Base-by-base conservation (phyloP, 2,888 invertebrate species). In the Cactoblastis cactorum region DNA sequence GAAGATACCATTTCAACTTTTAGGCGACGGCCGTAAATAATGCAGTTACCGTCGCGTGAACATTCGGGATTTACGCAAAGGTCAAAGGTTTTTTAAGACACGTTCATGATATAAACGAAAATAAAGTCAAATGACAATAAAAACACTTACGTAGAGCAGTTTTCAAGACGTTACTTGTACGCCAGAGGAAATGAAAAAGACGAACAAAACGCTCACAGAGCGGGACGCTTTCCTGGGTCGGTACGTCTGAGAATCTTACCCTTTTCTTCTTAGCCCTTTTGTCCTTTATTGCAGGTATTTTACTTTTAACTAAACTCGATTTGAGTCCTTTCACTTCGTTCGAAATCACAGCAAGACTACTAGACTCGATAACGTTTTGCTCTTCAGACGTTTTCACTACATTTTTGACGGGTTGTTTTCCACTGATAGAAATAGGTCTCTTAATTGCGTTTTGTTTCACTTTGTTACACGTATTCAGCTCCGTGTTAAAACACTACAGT, bases 151-250 rank as follows among this genome's bases (percentile, higher is more conserved):
- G 76, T 52, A 78, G 63, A 66, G 69, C 77, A 59, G 71, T 75
- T 65, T 64, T 71, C 56, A 80, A 77, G 19, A 77, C 67, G 45
- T 62, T 67, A 51, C 68, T 69, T 54, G 83, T 75, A 61, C 70
- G 74, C 83, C 82, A 80, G 56, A 85, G 67, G 55, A 77, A 73
- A 67, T 71, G 71, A 63, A 83, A 76, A 70, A 81, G 76, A 37
- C 62, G 66, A 52, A 69, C 65, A 61, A 83, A 74, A 51, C 84
- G 78, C 58, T 76, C 71, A 63, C 73, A 71, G 54, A 84, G 59
- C 46, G 83, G 68, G 55, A 63, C 59, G 57, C 55, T 69, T 57
- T 74, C 73, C 50, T 59, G 53, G 45, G 55, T 58, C 56, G 68
- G 68, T 47, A 59, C 62, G 63, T 83, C 85, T 56, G 67, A 71